These are phyloP conservation scores for Actinia tenebrosa DNA, from an alignment of 64 coral and sea anemone species.

Conservation along the genomic window DNA sequence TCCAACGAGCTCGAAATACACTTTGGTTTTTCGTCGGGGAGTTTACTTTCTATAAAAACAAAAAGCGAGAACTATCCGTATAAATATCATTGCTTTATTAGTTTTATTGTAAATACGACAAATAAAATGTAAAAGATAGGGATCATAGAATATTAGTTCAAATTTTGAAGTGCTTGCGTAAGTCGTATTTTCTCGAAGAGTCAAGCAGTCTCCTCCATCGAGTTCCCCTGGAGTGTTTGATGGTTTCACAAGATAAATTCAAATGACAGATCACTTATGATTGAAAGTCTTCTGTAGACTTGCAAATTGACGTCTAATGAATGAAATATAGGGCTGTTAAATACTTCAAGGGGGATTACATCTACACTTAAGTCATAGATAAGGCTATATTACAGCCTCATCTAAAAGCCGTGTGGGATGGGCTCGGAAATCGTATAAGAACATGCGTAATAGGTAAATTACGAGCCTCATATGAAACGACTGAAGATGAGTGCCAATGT, in stretches of 20 bases:
- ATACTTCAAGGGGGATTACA: not conserved
- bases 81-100: not conserved
- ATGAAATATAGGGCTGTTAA: too few relatives aligned
- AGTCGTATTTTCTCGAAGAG: not conserved
- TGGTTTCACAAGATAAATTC: not conserved
- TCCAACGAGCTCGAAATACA: not conserved
- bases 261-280: too few relatives aligned
- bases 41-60: slow-evolving; percentile 22
- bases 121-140: not conserved
- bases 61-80: not conserved
- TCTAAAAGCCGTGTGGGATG: too few relatives aligned
- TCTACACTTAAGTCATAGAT: not conserved
- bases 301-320: not conserved
- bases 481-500: too few relatives aligned
- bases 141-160: too few relatives aligned
- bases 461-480: too few relatives aligned
- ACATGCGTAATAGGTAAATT: too few relatives aligned
- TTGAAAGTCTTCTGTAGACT: not conserved
- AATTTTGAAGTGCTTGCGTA: too few relatives aligned
- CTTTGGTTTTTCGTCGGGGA: not conserved
- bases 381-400: too few relatives aligned
- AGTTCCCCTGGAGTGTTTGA: slow-evolving; percentile 1
- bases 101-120: not conserved
- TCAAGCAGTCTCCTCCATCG: not conserved
- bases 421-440: too few relatives aligned